phyloP scores from a whole-genome alignment of 1,140 invertebrate genomes.

The Geopemphigus sp. region DNA sequence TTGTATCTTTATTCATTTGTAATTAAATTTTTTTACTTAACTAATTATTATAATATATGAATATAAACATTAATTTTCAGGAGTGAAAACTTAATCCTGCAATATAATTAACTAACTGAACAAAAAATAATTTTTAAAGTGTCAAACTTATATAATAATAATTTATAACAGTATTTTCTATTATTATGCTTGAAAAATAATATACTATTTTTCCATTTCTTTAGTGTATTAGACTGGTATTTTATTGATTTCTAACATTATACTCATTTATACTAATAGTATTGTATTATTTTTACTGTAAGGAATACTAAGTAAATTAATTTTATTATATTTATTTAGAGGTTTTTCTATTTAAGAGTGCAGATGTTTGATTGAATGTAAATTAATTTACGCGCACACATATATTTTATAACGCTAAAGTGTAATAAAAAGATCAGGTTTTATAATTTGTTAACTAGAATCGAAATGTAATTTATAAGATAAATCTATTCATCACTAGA shows the following conservation, averaged over 20 bases:
- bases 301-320: conserved; percentile 12
- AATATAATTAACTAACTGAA: conserved; percentile 24
- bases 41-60: neutral
- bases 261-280: conserved; percentile 16
- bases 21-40: conserved; percentile 34
- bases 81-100: neutral
- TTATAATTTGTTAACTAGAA: conserved; percentile 46
- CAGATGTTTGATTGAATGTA: conserved; percentile 11
- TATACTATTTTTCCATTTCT: conserved; percentile 21
- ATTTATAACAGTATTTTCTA: conserved; percentile 30
- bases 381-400: neutral
- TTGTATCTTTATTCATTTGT: conserved; percentile 41
- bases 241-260: conserved; percentile 41
- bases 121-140: conserved; percentile 33
- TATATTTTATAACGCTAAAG: conserved; percentile 25
- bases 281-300: conserved; percentile 30
- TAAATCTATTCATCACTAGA: conserved; percentile 22
- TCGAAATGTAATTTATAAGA: conserved; percentile 26
- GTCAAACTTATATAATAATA: conserved; percentile 13
- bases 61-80: conserved; percentile 5
- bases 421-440: neutral
- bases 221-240: conserved; percentile 30
- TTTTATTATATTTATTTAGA: conserved; percentile 28
- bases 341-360: conserved; percentile 13
- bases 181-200: conserved; percentile 9